Evolutionary conservation across 2,113 vertebrate genomes (phyloP).

Genomic region (Neomonachus schauinslandi): DNA sequence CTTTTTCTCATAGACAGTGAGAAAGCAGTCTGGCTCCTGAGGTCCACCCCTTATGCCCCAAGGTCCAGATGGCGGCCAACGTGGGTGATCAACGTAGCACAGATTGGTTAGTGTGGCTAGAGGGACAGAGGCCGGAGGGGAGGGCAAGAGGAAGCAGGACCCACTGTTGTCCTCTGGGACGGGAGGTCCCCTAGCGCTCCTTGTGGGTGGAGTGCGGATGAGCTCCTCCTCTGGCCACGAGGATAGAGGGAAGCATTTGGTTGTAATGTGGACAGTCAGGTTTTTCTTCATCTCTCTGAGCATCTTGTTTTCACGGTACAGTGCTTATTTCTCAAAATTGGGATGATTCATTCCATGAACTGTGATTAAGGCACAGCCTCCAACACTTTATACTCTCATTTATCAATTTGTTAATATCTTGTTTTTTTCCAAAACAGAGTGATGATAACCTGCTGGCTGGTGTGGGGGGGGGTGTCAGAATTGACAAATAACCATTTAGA

Average conservation of each 20-base stretch:
- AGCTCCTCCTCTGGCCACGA: background rate
- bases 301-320: background rate
- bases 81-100: slow-evolving; percentile 81
- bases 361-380: background rate
- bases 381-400: accelerated
- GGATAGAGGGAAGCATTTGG: no score
- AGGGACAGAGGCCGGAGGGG: background rate
- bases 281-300: background rate
- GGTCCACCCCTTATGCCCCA: slow-evolving; percentile 47
- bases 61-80: slow-evolving; percentile 83
- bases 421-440: background rate
- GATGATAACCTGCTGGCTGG: background rate
- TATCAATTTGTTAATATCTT: background rate
- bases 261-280: no score
- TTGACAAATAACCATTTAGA: background rate
- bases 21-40: slow-evolving; percentile 72
- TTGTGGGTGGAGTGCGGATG: accelerated
- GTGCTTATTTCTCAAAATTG: background rate
- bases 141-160: background rate
- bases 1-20: slow-evolving; percentile 41
- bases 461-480: background rate
- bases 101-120: slow-evolving; percentile 79
- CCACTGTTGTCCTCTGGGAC: background rate
- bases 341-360: background rate
- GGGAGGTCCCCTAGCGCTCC: background rate